Evolutionary conservation across 2,113 vertebrate genomes (phyloP).

Genomic region (Rutilus rutilus): DNA sequence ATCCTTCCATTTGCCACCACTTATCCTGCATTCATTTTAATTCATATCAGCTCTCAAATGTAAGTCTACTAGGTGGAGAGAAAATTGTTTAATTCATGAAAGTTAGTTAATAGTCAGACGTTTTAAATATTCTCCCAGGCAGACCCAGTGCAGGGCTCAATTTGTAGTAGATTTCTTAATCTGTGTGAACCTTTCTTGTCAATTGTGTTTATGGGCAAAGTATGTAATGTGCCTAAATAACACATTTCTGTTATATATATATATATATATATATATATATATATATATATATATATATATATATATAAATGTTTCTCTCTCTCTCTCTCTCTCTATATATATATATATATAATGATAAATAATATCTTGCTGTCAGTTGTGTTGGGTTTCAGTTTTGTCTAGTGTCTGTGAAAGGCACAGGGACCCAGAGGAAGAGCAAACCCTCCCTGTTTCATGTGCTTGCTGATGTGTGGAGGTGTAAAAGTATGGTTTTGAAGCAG

Average conservation of each 20-base stretch:
- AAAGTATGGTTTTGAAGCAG: slow-evolving; percentile 50
- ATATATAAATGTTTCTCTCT: too few species aligned
- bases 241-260: too few species aligned
- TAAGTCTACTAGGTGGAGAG: slow-evolving; percentile 15
- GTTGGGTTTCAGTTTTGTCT: background rate
- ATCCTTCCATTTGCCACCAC: slow-evolving; percentile 41
- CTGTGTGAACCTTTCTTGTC: background rate
- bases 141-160: background rate
- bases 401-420: slow-evolving; percentile 54
- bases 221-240: too few species aligned
- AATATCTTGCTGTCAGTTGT: background rate
- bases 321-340: too few species aligned
- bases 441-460: slow-evolving; percentile 34
- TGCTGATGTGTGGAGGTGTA: slow-evolving; percentile 43
- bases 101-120: slow-evolving; percentile 7
- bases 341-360: background rate
- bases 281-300: too few species aligned
- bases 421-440: slow-evolving; percentile 56
- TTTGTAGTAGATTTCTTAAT: background rate
- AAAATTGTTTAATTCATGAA: slow-evolving; percentile 11
- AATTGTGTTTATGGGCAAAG: background rate
- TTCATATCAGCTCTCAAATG: slow-evolving; percentile 31
- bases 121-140: background rate
- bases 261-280: too few species aligned
- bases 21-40: slow-evolving; percentile 31